These are phyloP conservation scores for Dryobates pubescens DNA, from an alignment of 2,797 vertebrate species.

Conservation along the genomic window DNA sequence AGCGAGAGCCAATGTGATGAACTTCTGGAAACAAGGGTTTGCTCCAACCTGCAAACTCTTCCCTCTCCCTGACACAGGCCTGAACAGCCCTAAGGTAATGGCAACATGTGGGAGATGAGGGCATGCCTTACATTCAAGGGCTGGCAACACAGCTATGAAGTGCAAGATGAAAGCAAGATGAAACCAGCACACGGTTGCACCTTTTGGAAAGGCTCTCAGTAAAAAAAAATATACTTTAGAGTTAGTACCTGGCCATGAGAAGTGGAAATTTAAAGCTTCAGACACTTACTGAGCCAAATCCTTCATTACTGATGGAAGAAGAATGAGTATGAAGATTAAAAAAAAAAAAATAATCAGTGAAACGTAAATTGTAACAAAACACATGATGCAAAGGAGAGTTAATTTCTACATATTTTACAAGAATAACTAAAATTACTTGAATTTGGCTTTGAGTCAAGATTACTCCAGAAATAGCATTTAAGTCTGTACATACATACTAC, in stretches of 20 bases:
- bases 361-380: constrained; percentile 38
- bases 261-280: constrained; percentile 76
- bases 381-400: not conserved
- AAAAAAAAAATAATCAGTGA: not conserved
- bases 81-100: constrained; percentile 74
- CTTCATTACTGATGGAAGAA: constrained; percentile 66
- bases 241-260: constrained; percentile 76
- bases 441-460: not conserved
- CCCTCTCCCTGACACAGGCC: constrained; percentile 78
- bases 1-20: constrained; percentile 67
- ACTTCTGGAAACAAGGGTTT: constrained; percentile 40
- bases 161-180: constrained; percentile 85
- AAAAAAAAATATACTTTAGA: constrained; percentile 78
- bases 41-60: constrained; percentile 60
- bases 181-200: constrained; percentile 82
- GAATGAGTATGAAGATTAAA: not conserved
- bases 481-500: not conserved
- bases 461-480: not conserved
- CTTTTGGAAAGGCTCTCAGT: constrained; percentile 76
- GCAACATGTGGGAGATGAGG: constrained; percentile 77
- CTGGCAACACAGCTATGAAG: constrained; percentile 76
- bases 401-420: constrained; percentile 10
- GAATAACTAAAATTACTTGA: not conserved
- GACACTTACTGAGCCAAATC: constrained; percentile 51
- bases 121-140: constrained; percentile 71